Base-by-base conservation (phyloP, 2,113 vertebrate genomes). In the Scortum barcoo region DNA sequence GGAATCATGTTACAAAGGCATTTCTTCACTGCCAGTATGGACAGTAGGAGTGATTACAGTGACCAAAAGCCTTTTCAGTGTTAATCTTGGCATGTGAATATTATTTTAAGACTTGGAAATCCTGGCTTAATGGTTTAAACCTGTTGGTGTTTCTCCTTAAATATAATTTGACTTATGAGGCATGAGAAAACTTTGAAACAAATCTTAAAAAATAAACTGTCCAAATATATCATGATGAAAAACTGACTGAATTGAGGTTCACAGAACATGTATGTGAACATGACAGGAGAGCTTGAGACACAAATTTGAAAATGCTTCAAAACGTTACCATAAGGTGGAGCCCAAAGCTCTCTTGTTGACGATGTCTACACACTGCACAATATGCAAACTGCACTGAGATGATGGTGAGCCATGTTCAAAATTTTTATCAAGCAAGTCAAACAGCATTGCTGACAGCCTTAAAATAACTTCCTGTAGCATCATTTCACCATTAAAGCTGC, bases 241-340 rank as follows among this genome's bases (percentile, higher is more conserved):
- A 12, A 60, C 57, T 20, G 57, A 60, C 6, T 50, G 46, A 20
- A 16, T 33, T 11, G 8, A 13, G 2, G 9, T 6, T n/a, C n/a
- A 69, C 50, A 12, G 13, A 54, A 40, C 36, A 44, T 28, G 22
- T 2, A 9, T 2, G 5, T 44, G 7, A 26, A 9, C 1, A 8
- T 44, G 7, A 26, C 3, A 12, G 69, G 46, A 24, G 26, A 26
- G 24, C 33, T 4, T 6, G 4, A 14, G 19, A 28, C 5, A 19
- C 7, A n/a, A 26, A 24, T 19, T 0, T 69, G 16, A n/a, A 4
- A 14, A 58, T 36, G 1, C n/a, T 60, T 30, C 0, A 78, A 28
- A 13, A 19, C 54, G 5, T 26, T 14, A 16, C 91, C 93, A 89
- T 81, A 62, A 87, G 91, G 77, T 72, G 88, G 92, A 46, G 72